Percentiles rank a stretch among this genome's conserved stretches.
These are phyloP conservation scores for Scelioninae gen. 2 DNA, from an alignment of 2,888 invertebrate genomes.

Conservation along the genomic window DNA sequence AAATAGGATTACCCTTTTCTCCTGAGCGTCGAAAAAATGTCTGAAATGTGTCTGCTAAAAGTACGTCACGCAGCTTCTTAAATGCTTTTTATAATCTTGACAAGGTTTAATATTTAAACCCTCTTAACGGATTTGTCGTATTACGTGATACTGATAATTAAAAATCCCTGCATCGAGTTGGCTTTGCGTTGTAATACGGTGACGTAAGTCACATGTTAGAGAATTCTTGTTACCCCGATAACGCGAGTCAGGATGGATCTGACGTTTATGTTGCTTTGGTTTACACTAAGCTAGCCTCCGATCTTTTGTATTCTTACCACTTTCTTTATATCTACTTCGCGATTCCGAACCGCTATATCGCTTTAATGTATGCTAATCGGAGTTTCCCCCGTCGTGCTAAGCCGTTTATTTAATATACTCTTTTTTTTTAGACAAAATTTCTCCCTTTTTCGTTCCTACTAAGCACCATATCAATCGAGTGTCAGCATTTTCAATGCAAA, in stretches of 20 bases:
- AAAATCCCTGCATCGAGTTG: slow-evolving; percentile 51
- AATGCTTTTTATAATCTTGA: slow-evolving; percentile 53
- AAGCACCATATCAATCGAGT: too few relatives aligned
- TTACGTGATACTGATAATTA: slow-evolving; percentile 58
- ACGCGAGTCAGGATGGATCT: slow-evolving; percentile 42
- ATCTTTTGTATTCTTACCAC: slow-evolving; percentile 51
- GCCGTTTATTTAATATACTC: slow-evolving; percentile 49
- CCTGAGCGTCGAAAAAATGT: slow-evolving; percentile 5
- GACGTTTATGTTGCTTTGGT: slow-evolving; percentile 55
- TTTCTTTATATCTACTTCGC: slow-evolving; percentile 52
- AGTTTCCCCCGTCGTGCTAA: slow-evolving; percentile 36
- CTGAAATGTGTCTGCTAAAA: slow-evolving; percentile 18
- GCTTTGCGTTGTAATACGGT: slow-evolving; percentile 48
- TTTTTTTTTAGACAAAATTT: slow-evolving; percentile 22
- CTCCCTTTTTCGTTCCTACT: background rate
- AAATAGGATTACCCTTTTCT: slow-evolving; percentile 12
- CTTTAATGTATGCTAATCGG: slow-evolving; percentile 58
- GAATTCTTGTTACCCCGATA: slow-evolving; percentile 47
- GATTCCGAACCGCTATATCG: slow-evolving; percentile 39
- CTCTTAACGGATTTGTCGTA: slow-evolving; percentile 56
- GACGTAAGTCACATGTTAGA: slow-evolving; percentile 54
- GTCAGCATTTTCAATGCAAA: too few relatives aligned
- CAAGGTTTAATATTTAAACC: slow-evolving; percentile 54
- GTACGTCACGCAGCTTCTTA: slow-evolving; percentile 22
- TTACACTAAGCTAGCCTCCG: slow-evolving; percentile 49